Conservation (phyloP, 2,113 vertebrate genomes). For the Mus pahari region DNA sequence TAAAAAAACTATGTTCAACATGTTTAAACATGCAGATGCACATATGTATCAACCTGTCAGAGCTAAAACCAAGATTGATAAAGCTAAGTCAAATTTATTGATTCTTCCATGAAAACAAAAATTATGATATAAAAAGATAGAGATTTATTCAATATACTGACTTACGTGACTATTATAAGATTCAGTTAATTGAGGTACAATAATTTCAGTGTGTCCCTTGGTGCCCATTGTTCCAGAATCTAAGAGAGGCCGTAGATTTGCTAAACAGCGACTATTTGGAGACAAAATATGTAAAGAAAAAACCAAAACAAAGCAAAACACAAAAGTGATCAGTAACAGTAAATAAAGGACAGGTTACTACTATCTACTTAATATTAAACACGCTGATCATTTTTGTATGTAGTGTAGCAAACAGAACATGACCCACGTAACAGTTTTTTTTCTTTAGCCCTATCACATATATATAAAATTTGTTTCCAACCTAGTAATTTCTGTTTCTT, state of each 20-base stretch:
- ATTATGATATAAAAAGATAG: constrained; percentile 20
- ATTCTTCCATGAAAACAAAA: constrained; percentile 35
- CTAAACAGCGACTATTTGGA: constrained; percentile 93
- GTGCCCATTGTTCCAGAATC: constrained; percentile 99
- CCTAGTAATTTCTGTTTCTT: neutral
- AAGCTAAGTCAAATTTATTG: constrained; percentile 41
- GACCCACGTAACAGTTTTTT: neutral
- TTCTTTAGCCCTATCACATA: neutral
- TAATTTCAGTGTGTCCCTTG: constrained; percentile 98
- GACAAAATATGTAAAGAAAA: neutral
- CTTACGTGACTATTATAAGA: constrained; percentile 99
- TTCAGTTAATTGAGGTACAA: constrained; percentile 96
- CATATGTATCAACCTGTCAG: neutral
- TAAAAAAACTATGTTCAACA: neutral
- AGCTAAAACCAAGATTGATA: constrained; percentile 1
- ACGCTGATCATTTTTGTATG: neutral
- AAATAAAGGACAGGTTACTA: neutral
- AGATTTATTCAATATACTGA: constrained; percentile 51
- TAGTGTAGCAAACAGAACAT: neutral
- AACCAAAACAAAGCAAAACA: constrained; percentile 34
- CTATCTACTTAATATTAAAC: neutral
- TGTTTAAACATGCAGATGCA: neutral
- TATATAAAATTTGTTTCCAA: constrained; percentile 3
- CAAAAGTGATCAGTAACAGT: constrained; percentile 46
- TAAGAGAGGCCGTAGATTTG: constrained; percentile 95